Evolutionary conservation across 2,888 invertebrate species (phyloP).

Genomic region (Drosophila setosimentum): DNA sequence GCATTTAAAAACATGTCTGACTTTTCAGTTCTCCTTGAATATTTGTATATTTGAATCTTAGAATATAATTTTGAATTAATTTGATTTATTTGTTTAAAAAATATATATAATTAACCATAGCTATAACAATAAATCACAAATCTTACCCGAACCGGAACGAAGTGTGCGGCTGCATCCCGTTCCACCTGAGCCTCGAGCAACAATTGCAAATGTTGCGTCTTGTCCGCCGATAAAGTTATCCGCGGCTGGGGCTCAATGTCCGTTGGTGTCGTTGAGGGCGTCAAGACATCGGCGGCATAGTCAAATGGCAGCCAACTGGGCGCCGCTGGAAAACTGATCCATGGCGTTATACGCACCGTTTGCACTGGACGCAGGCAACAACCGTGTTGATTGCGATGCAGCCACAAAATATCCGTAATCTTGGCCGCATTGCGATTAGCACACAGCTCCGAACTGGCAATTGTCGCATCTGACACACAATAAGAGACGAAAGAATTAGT

Average conservation of each 20-base stretch:
- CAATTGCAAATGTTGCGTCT: constrained; percentile 74
- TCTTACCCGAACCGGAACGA: constrained; percentile 71
- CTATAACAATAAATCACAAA: not conserved
- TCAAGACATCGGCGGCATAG: constrained; percentile 52
- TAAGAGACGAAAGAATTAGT: constrained; percentile 1
- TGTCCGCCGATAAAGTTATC: constrained; percentile 46
- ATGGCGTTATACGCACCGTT: constrained; percentile 85
- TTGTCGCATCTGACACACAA: constrained; percentile 71
- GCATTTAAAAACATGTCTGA: not conserved
- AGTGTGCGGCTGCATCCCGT: constrained; percentile 18
- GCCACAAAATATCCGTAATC: constrained; percentile 84
- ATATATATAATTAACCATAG: not conserved
- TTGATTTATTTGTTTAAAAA: not conserved
- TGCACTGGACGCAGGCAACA: constrained; percentile 85
- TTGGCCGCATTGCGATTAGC: constrained; percentile 83
- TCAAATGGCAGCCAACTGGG: constrained; percentile 84
- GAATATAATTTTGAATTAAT: not conserved
- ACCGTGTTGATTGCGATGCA: constrained; percentile 83
- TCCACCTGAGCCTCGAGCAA: constrained; percentile 83
- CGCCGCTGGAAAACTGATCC: constrained; percentile 86
- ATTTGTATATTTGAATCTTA: too few species aligned
- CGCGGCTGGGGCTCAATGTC: constrained; percentile 34
- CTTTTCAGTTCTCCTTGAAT: not conserved
- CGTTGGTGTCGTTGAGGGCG: constrained; percentile 55
- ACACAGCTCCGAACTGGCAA: constrained; percentile 84